Evolutionary conservation across 2,797 vertebrate species (phyloP).

Genomic region (Erethizon dorsatum): DNA sequence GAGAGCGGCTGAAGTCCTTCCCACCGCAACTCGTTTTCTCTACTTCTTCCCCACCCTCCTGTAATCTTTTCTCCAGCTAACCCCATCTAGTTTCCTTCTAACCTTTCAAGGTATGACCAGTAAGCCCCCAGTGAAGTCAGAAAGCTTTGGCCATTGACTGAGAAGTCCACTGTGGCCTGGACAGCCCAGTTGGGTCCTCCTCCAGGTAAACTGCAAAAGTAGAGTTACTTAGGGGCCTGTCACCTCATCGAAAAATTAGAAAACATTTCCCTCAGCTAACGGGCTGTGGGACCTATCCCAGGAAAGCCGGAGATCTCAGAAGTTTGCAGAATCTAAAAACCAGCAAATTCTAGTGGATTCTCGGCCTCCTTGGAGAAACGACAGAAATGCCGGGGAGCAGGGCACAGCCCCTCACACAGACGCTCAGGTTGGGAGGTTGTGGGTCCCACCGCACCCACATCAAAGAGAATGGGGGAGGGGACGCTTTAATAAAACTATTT

Average conservation of each 20-base stretch:
- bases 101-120: not conserved
- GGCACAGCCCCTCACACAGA: not conserved
- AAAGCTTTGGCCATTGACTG: not conserved
- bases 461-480: conserved; percentile 47
- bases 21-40: not conserved
- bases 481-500: conserved; percentile 78
- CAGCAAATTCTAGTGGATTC: not conserved
- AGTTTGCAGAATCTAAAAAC: conserved; percentile 52
- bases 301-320: conserved; percentile 24
- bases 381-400: not conserved
- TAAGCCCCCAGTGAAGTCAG: not conserved
- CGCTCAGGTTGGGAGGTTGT: not conserved
- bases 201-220: not conserved
- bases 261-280: not conserved
- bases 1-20: not conserved
- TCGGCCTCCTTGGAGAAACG: not conserved
- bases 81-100: not conserved
- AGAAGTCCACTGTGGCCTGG: not conserved
- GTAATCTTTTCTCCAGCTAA: not conserved
- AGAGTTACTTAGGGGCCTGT: not conserved
- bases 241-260: not conserved
- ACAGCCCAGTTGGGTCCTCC: not conserved
- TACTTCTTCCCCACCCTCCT: not conserved
- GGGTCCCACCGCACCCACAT: not conserved
- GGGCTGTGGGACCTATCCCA: not conserved